Evolutionary conservation across 2,113 vertebrate genomes (phyloP).

Genomic region (Austrofundulus limnaeus): DNA sequence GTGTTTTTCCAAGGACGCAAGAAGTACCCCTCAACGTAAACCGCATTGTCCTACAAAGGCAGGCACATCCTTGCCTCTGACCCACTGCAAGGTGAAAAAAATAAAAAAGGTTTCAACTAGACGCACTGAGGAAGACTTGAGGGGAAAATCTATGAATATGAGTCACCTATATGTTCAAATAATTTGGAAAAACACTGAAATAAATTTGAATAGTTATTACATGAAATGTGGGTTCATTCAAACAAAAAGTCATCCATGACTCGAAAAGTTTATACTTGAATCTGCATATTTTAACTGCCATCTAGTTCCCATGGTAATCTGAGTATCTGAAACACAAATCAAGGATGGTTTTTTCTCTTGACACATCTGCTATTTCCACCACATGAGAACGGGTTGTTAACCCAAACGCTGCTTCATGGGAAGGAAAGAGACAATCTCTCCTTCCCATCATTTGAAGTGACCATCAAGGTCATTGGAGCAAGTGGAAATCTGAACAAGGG

Average conservation of each 20-base stretch:
- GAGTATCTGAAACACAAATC: conserved; percentile 26
- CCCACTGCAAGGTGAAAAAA: conserved; percentile 48
- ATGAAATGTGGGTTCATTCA: not conserved
- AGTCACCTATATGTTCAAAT: conserved; percentile 34
- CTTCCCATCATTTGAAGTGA: conserved; percentile 19
- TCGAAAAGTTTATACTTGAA: not conserved
- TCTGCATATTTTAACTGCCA: not conserved
- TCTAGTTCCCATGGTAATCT: conserved; percentile 48
- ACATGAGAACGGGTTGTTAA: conserved; percentile 51
- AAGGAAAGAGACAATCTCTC: conserved; percentile 44
- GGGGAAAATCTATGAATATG: conserved; percentile 17
- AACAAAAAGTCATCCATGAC: not conserved
- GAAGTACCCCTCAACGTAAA: conserved; percentile 38
- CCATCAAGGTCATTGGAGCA: conserved; percentile 42
- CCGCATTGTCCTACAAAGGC: conserved; percentile 46
- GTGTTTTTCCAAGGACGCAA: conserved; percentile 40
- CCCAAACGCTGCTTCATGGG: conserved; percentile 26
- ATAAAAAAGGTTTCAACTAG: too few relatives aligned
- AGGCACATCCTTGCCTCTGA: conserved; percentile 50
- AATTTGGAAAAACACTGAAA: not conserved
- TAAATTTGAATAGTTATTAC: not conserved
- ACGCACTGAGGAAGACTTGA: not conserved
- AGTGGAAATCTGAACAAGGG: not conserved
- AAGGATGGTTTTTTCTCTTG: not conserved
- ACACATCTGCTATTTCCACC: conserved; percentile 20